phyloP scores from a whole-genome alignment of 2,888 invertebrate genomes.

The Acleris literana region DNA sequence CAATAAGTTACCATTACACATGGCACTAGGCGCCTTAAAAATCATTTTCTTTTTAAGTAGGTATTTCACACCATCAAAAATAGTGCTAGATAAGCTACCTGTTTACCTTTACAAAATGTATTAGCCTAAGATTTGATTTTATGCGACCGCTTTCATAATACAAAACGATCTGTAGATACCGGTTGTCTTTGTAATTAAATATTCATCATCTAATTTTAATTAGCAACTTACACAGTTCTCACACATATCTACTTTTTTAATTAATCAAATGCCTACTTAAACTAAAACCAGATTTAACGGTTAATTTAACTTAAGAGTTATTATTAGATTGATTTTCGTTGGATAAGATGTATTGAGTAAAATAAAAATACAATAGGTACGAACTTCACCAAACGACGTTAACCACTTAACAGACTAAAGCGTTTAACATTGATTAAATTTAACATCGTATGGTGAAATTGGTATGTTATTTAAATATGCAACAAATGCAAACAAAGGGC shows the following conservation, averaged over 20 bases:
- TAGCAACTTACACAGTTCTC: constrained; percentile 8
- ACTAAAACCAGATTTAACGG: constrained; percentile 16
- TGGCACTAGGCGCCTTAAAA: neutral
- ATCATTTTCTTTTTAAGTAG: neutral
- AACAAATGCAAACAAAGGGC: no score
- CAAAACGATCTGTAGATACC: constrained; percentile 2
- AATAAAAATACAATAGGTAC: no score
- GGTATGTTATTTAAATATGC: no score
- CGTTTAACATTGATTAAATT: no score
- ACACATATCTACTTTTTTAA: neutral
- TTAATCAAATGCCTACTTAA: neutral
- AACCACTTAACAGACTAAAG: no score
- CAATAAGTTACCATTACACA: constrained; percentile 3
- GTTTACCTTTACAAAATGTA: constrained; percentile 2
- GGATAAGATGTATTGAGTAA: no score
- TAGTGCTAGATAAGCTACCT: constrained; percentile 2
- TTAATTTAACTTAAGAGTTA: constrained; percentile 9
- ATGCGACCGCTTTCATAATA: neutral
- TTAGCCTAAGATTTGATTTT: neutral
- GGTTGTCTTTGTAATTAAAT: constrained; percentile 9
- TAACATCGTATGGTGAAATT: no score
- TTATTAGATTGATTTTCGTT: constrained; percentile 1
- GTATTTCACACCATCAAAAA: constrained; percentile 1
- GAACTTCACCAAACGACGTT: no score
- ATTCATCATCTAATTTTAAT: constrained; percentile 11